Base-by-base conservation (phyloP, 2,797 vertebrate species). In the Hydrophis major region DNA sequence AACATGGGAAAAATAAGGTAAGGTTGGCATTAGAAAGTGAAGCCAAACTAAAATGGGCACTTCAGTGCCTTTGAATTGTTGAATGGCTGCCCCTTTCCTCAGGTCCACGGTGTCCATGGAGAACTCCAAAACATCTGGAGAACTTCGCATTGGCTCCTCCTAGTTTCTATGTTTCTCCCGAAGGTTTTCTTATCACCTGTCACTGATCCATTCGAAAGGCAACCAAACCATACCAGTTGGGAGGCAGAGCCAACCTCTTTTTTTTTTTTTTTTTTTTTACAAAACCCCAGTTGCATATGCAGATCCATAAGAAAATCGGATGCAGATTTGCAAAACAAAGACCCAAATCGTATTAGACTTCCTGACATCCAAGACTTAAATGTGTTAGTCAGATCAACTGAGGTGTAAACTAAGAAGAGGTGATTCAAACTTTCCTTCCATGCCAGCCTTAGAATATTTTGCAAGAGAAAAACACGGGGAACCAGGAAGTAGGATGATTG, bases 1-100 rank as follows among this genome's bases (percentile, higher is more conserved):
- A 95, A 93, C 83, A 91, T 93, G 95, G 96, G 96, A 97, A 96
- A 63, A 95, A 95, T 53, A 95, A 97, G 97, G 96, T 97, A 89
- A 95, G 96, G 96, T 95, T 98, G 97, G 97, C 96, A 32, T 27
- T 11, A 95, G 95, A 88, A 96, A 91, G 92, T 16, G 93, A 5
- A 66, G 12, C 12, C 94, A 83, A 97, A 96, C 94, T 88, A 0
- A 87, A 91, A 92, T 89, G 94, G 57, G 32, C 56, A 63, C n/a
- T 25, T 87, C 53, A 94, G 94, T 96, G 96, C 95, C 61, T 63
- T 63, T 94, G 94, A 96, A 42, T 42, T 11, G 7, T 78, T 22
- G 94, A 95, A 95, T 95, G 94, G 94, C 95, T 95, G 94, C 94
- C 94, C 90, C 95, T 14, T 25, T 66, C 53, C 4, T 89, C 6